phyloP scores from a whole-genome alignment of 1,140 invertebrate species.

The Sarcophaga bullata region DNA sequence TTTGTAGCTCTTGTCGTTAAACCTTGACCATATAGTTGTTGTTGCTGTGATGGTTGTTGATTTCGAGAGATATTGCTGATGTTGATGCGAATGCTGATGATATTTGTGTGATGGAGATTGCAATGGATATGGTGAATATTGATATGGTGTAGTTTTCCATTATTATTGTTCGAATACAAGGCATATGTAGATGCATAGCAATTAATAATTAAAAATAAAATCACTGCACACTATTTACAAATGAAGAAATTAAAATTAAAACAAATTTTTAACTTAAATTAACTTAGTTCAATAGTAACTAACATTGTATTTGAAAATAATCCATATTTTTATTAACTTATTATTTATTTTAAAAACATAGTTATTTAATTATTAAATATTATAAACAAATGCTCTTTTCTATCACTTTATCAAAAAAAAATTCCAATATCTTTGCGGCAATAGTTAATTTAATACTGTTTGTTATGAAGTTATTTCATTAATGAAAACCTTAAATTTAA shows the following conservation, averaged over 20 bases:
- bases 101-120: not conserved
- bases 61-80: not conserved
- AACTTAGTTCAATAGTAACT: too few relatives aligned
- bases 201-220: too few relatives aligned
- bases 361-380: too few relatives aligned
- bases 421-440: not conserved
- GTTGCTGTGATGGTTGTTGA: not conserved
- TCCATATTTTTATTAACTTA: too few relatives aligned
- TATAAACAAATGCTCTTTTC: too few relatives aligned
- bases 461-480: not conserved
- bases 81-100: constrained; percentile 5
- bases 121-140: too few relatives aligned
- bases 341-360: too few relatives aligned
- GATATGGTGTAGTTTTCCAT: constrained; percentile 16
- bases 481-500: not conserved
- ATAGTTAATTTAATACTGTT: not conserved
- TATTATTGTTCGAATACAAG: not conserved
- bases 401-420: not conserved
- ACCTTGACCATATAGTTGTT: constrained; percentile 3
- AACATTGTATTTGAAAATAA: too few relatives aligned
- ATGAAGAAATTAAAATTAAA: too few relatives aligned
- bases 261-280: too few relatives aligned
- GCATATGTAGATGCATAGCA: not conserved
- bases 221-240: too few relatives aligned
- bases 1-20: not conserved